Evolutionary conservation across 2,797 vertebrate species (phyloP).

Genomic region (Crypturellus tataupa): DNA sequence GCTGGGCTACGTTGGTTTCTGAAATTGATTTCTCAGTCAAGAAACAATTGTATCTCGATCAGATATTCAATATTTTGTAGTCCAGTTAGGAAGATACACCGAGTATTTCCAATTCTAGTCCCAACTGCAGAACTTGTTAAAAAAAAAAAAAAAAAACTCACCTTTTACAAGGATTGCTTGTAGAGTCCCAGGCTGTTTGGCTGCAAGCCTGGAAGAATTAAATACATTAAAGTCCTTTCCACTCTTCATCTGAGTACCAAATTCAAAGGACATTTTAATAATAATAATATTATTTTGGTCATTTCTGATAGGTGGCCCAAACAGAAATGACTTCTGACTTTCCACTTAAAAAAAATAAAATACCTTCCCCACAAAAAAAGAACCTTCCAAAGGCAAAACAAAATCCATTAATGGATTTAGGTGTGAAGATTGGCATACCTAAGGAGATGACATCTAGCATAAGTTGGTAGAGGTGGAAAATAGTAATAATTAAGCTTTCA

Average conservation of each 20-base stretch:
- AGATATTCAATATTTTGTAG: conserved; percentile 48
- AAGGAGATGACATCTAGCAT: background rate
- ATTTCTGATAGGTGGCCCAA: background rate
- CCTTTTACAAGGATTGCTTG: background rate
- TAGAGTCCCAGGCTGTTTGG: background rate
- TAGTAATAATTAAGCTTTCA: background rate
- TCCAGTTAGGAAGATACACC: conserved; percentile 8
- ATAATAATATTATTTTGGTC: background rate
- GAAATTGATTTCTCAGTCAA: conserved; percentile 58
- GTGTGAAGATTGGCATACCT: background rate
- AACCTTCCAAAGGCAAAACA: background rate
- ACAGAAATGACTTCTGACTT: background rate
- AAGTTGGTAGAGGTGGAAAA: background rate
- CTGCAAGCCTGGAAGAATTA: background rate
- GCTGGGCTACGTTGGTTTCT: background rate
- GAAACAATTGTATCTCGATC: conserved; percentile 51
- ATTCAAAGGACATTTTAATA: background rate
- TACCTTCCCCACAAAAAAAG: background rate
- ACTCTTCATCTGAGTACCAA: background rate
- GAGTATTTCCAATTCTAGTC: conserved; percentile 8
- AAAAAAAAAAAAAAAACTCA: fast-evolving
- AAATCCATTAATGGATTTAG: background rate
- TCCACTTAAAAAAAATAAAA: no score
- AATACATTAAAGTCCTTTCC: background rate
- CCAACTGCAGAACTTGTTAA: background rate